These are phyloP conservation scores for Petrocephalus sullivani DNA, from an alignment of 2,797 vertebrate genomes.

Conservation along the genomic window DNA sequence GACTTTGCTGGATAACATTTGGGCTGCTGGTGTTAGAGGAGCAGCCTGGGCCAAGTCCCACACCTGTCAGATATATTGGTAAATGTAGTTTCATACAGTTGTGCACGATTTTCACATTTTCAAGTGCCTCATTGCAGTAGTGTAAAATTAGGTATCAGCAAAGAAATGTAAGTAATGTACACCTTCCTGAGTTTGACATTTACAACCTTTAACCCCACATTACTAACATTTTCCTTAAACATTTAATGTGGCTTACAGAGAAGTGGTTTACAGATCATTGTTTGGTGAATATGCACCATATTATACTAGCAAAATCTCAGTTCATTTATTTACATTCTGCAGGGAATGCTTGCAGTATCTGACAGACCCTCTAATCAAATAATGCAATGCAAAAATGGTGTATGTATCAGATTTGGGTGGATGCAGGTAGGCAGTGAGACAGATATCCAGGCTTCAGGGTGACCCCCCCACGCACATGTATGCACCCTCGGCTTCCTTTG, in stretches of 20 bases:
- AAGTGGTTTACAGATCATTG: neutral
- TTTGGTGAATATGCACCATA: neutral
- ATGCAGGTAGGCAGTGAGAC: neutral
- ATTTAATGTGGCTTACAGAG: neutral
- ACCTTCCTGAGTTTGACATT: neutral
- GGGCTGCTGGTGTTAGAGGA: neutral
- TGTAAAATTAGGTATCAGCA: neutral
- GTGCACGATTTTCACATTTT: neutral
- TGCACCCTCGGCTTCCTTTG: neutral
- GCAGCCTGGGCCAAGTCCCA: neutral
- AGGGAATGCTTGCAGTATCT: neutral
- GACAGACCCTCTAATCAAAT: neutral
- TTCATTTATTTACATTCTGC: neutral
- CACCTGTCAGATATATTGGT: neutral
- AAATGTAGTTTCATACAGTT: neutral
- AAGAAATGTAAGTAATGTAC: neutral
- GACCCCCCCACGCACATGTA: neutral
- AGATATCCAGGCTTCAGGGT: neutral
- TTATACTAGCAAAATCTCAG: too few species aligned
- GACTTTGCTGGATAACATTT: neutral
- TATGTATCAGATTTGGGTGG: neutral
- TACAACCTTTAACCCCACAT: neutral
- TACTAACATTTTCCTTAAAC: neutral
- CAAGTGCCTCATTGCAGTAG: neutral
- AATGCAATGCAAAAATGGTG: neutral